Conservation (phyloP, 92 coral and sea anemone genomes). For the Palythoa caribaeorum region DNA sequence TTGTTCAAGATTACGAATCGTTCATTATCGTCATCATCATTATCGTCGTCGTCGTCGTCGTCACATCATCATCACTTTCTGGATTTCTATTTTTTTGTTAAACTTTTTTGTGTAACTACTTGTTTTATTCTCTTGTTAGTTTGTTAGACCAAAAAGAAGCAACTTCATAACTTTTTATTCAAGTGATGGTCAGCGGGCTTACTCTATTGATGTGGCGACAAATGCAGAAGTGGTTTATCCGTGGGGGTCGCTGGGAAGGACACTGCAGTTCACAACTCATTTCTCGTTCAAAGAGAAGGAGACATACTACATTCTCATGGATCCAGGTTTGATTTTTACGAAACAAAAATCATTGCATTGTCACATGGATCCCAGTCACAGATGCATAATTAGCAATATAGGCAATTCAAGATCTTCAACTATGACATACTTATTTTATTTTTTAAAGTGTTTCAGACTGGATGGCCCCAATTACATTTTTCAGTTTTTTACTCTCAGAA, state of each 20-base stretch:
- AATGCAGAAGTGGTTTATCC: constrained; percentile 71
- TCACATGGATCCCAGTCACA: background rate
- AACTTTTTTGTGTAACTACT: background rate
- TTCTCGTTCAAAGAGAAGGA: constrained; percentile 71
- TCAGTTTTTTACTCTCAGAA: too few relatives aligned
- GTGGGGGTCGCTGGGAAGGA: constrained; percentile 73
- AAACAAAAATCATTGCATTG: background rate
- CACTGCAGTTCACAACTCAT: constrained; percentile 65
- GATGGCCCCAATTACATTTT: too few relatives aligned
- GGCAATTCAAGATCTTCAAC: too few relatives aligned
- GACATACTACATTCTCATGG: constrained; percentile 73
- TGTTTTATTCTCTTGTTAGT: constrained; percentile 39
- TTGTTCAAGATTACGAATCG: too few relatives aligned
- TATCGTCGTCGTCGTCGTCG: background rate
- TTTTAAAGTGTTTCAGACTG: too few relatives aligned
- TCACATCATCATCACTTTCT: background rate
- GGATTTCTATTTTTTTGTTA: background rate
- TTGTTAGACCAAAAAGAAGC: constrained; percentile 79
- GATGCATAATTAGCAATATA: too few relatives aligned
- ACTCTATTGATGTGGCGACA: constrained; percentile 69
- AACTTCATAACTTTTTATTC: constrained; percentile 63
- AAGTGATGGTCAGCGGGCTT: constrained; percentile 65
- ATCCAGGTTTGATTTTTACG: constrained; percentile 64
- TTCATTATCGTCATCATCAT: background rate
- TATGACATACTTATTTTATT: too few relatives aligned